Percentiles rank a stretch among this genome's conserved stretches.
These are phyloP conservation scores for Drosophila falleni DNA, from an alignment of 2,888 invertebrate species.

Conservation along the genomic window DNA sequence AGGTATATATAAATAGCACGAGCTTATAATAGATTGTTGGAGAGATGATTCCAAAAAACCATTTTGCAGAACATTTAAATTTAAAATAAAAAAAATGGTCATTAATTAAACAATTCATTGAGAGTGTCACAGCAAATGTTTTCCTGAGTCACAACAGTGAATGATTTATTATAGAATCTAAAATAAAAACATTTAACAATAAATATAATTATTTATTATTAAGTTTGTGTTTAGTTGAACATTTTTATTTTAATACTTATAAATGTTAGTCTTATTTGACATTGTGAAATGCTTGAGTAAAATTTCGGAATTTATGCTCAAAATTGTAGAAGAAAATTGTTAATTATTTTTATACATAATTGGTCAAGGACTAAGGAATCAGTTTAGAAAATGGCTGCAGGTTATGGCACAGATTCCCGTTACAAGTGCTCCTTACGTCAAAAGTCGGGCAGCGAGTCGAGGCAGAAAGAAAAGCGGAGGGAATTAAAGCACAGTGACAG, in stretches of 20 bases:
- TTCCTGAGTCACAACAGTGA: conserved; percentile 19
- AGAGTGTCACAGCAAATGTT: conserved; percentile 56
- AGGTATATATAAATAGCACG: conserved; percentile 14
- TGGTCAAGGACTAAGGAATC: background rate
- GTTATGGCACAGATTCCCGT: background rate
- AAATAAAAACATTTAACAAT: background rate
- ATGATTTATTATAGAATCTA: background rate
- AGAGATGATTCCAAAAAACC: conserved; percentile 19
- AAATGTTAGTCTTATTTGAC: background rate
- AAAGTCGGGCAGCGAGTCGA: background rate
- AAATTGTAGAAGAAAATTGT: conserved; percentile 32
- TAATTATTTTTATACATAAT: background rate
- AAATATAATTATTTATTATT: too few relatives aligned
- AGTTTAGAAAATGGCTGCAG: background rate
- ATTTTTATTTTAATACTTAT: background rate
- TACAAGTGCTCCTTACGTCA: background rate
- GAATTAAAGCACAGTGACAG: background rate
- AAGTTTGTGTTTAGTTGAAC: background rate
- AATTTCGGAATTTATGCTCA: conserved; percentile 19
- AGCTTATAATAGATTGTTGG: conserved; percentile 14
- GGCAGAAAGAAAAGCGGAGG: background rate
- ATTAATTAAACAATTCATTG: conserved; percentile 69
- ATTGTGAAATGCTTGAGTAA: conserved; percentile 19
- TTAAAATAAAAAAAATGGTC: conserved; percentile 11
- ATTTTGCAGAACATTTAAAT: conserved; percentile 44